Percentiles rank a stretch among this genome's conserved stretches.
Conservation (phyloP, 2,113 vertebrate species). For the Clinocottus analis region DNA sequence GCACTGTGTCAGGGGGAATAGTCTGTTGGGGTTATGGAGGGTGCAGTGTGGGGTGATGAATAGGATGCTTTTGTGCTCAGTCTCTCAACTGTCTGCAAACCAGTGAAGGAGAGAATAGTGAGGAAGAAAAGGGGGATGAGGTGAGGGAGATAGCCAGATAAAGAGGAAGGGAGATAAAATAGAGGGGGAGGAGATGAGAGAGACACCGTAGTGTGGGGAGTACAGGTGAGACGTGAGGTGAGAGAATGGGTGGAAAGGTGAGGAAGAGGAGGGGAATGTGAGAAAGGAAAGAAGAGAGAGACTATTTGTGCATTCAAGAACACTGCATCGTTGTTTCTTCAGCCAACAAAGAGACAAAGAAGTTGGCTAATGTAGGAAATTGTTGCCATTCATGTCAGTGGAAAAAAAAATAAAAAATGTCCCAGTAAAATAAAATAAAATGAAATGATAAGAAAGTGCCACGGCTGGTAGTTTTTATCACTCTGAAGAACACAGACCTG, state of each 20-base stretch:
- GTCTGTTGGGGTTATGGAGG: conserved; percentile 78
- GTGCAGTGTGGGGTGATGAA: conserved; percentile 77
- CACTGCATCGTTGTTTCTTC: conserved; percentile 46
- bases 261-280: conserved; percentile 57
- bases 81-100: conserved; percentile 77
- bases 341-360: conserved; percentile 60
- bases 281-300: conserved; percentile 39
- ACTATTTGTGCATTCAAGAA: conserved; percentile 65
- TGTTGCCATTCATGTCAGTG: conserved; percentile 45
- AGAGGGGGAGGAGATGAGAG: conserved; percentile 56
- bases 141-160: conserved; percentile 69
- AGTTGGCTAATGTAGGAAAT: conserved; percentile 59
- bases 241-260: conserved; percentile 62
- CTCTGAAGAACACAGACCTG: conserved; percentile 58
- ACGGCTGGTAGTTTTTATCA: conserved; percentile 57
- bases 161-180: conserved; percentile 56
- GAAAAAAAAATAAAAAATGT: conserved; percentile 41
- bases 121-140: conserved; percentile 53
- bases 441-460: conserved; percentile 35
- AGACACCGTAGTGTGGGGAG: conserved; percentile 58
- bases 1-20: conserved; percentile 66
- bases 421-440: conserved; percentile 7
- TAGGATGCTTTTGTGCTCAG: conserved; percentile 77
- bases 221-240: conserved; percentile 63
- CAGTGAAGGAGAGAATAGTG: conserved; percentile 75